Conservation (phyloP, 2,113 vertebrate genomes). For the Hipposideros armiger region DNA sequence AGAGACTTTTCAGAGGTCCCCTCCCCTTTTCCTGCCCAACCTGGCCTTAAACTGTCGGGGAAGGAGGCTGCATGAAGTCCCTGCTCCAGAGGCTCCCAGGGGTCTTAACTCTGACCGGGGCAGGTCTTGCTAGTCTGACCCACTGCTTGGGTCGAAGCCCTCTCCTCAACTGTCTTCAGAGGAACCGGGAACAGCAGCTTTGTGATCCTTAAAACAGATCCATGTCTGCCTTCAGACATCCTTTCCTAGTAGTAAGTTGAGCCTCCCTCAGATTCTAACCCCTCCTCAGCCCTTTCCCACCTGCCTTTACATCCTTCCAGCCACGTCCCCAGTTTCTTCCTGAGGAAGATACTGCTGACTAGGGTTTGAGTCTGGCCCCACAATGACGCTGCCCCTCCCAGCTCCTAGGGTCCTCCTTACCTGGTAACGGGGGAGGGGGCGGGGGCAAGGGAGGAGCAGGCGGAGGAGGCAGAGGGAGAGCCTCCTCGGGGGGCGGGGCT, state of each 20-base stretch:
- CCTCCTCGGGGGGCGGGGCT: conserved; percentile 68
- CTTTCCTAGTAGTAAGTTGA: neutral
- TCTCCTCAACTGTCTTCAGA: neutral
- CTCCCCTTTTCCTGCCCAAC: neutral
- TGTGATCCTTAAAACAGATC: neutral
- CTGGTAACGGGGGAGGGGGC: conserved; percentile 87
- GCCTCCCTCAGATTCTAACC: neutral
- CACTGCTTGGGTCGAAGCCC: neutral
- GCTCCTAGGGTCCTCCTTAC: conserved; percentile 73
- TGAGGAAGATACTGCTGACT: neutral
- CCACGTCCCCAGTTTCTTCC: neutral
- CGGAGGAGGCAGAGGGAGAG: conserved; percentile 91
- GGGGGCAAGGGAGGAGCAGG: conserved; percentile 91
- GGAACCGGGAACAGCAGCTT: neutral
- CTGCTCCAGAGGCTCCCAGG: neutral
- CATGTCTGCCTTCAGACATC: neutral
- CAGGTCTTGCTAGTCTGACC: neutral
- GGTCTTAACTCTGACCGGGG: neutral
- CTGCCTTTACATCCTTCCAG: neutral
- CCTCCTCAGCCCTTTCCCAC: neutral
- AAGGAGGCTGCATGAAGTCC: neutral
- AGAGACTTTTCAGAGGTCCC: neutral
- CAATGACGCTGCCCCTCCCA: neutral
- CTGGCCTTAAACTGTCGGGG: neutral
- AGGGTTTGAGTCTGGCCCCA: neutral